These are phyloP conservation scores for Aviceda subcristata DNA, from an alignment of 2,113 vertebrate genomes.

Conservation along the genomic window DNA sequence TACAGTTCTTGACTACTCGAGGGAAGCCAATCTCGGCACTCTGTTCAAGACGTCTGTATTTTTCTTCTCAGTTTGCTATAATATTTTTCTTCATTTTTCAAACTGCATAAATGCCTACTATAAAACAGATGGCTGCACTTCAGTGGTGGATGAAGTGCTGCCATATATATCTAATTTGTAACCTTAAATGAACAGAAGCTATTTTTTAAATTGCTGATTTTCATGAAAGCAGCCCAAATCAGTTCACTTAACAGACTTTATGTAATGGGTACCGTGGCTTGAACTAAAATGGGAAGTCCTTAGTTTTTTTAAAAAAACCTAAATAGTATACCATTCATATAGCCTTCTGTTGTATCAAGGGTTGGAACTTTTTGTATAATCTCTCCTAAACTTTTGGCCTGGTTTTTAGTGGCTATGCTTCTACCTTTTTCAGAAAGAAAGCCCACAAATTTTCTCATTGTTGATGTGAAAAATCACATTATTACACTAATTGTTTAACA, in stretches of 20 bases:
- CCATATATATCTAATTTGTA: not conserved
- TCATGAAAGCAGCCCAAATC: not conserved
- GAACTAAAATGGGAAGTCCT: not conserved
- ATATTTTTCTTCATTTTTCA: conserved; percentile 16
- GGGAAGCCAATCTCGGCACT: not conserved
- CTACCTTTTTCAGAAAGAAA: not conserved
- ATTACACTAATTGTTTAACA: not conserved
- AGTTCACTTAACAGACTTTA: not conserved
- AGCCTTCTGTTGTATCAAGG: not conserved
- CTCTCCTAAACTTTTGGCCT: not conserved
- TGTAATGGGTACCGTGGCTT: not conserved
- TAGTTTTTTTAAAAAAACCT: not conserved
- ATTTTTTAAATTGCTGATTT: conserved; percentile 7
- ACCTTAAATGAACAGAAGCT: conserved; percentile 33
- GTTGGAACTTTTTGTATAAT: not conserved
- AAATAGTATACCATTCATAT: not conserved
- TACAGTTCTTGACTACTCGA: not conserved
- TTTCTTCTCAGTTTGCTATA: conserved; percentile 10
- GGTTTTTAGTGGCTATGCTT: not conserved
- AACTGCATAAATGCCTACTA: not conserved
- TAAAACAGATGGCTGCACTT: conserved; percentile 54
- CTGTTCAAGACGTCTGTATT: not conserved
- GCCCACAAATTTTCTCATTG: not conserved
- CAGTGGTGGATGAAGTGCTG: conserved; percentile 11
- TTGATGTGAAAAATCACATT: not conserved